These are phyloP conservation scores for Drosophila quadrilineata DNA, from an alignment of 1,140 invertebrate genomes.

Conservation along the genomic window DNA sequence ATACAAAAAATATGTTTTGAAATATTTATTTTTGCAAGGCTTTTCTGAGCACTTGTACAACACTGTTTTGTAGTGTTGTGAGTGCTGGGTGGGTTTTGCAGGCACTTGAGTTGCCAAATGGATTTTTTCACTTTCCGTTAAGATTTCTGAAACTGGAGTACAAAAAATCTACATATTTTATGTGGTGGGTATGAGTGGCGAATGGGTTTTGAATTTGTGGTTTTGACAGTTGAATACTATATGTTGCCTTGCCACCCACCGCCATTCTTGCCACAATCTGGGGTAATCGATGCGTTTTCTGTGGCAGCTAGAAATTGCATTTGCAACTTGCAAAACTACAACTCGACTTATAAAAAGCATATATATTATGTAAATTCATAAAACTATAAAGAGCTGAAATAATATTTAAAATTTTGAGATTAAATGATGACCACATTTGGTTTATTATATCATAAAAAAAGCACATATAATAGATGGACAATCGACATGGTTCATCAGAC, in stretches of 20 bases:
- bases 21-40: slow-evolving; percentile 24
- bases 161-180: background rate
- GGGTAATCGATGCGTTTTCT: slow-evolving; percentile 39
- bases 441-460: background rate
- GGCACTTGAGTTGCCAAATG: slow-evolving; percentile 43
- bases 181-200: slow-evolving; percentile 6
- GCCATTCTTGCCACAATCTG: background rate
- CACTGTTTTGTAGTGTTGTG: slow-evolving; percentile 19
- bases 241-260: slow-evolving; percentile 6
- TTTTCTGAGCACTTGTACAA: slow-evolving; percentile 24
- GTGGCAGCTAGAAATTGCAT: slow-evolving; percentile 16
- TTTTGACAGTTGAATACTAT: slow-evolving; percentile 8
- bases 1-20: slow-evolving; percentile 21
- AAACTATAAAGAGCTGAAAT: slow-evolving; percentile 1
- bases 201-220: slow-evolving; percentile 57
- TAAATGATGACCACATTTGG: no score
- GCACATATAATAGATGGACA: no score
- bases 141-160: slow-evolving; percentile 3
- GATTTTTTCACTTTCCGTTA: slow-evolving; percentile 35
- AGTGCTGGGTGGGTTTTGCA: background rate
- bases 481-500: no score
- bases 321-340: slow-evolving; percentile 12
- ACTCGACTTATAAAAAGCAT: background rate
- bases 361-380: slow-evolving; percentile 4
- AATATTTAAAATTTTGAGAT: no score